Base-by-base conservation (phyloP, 2,113 vertebrate genomes). In the Poeciliopsis turrubarensis region DNA sequence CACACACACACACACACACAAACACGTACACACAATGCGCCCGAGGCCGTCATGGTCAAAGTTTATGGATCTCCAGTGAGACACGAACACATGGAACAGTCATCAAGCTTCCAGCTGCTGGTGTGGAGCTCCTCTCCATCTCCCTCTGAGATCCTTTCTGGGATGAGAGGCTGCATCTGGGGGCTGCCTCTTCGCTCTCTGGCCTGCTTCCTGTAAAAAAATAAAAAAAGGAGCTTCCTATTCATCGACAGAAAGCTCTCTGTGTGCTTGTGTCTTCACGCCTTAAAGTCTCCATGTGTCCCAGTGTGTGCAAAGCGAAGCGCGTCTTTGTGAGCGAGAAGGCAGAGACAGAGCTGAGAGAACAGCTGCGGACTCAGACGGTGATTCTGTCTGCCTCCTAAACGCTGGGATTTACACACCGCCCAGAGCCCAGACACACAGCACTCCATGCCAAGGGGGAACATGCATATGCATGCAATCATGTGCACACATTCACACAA, bases 71-170 rank as follows among this genome's bases (percentile, higher is more conserved):
- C 88, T 89, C 87, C 79, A 78, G 80, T 65, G 89, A 86, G 82
- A 90, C 84, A 83, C 81, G 87, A 88, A 89, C 89, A 89, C 87
- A 90, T 90, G 90, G 87, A 90, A 81, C 54, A 88, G 86, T 86
- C 87, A 86, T 89, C 83, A 67, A 83, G 81, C 80, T 78, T 87
- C 85, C 87, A 92, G 86, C 86, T 90, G 89, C 83, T 86, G 71
- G 62, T 86, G 75, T 86, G 87, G 65, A 80, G 79, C 83, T 87
- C 87, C 80, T 83, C 80, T 79, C 74, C 69, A 61, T 72, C 80
- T 82, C 79, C 79, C 75, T 47, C 67, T 70, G 78, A 82, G 78
- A 66, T 87, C 61, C 47, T 88, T 32, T 78, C 60, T 65, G 73
- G 68, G 71, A 79, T 78, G 88, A 87, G 85, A 84, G 75, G 73